Evolutionary conservation across 2,113 vertebrate species (phyloP).

Genomic region (Myotis yumanensis): DNA sequence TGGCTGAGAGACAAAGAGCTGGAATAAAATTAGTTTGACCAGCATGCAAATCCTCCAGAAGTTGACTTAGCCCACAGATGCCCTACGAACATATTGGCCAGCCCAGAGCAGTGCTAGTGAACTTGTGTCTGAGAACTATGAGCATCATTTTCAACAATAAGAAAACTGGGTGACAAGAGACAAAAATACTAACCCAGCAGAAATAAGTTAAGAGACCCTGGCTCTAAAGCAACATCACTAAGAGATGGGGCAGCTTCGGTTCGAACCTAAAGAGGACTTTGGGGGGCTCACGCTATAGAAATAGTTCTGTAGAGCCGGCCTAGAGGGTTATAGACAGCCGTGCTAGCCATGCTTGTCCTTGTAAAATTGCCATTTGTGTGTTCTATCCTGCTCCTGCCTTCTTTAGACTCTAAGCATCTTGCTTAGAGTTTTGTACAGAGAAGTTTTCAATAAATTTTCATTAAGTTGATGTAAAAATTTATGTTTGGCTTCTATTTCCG

Average conservation of each 20-base stretch:
- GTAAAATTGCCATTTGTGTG: neutral
- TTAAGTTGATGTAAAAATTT: neutral
- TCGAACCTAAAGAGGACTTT: neutral
- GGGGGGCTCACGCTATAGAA: neutral
- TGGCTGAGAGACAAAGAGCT: neutral
- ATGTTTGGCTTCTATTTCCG: slow-evolving; percentile 25
- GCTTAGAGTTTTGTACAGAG: neutral
- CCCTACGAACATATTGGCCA: neutral
- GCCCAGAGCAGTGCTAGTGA: neutral
- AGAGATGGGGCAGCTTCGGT: neutral
- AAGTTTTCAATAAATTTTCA: slow-evolving; percentile 37
- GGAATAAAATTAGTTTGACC: neutral
- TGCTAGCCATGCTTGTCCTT: neutral
- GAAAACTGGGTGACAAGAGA: neutral
- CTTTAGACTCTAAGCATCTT: neutral
- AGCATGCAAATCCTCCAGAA: neutral
- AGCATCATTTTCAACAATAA: neutral
- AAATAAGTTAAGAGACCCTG: neutral
- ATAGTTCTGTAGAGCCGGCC: neutral
- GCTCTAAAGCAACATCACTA: neutral
- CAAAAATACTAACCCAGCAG: neutral
- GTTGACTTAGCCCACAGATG: neutral
- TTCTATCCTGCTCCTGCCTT: neutral
- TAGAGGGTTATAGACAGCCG: neutral
- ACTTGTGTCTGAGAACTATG: neutral